These are phyloP conservation scores for Cyprinus carpio DNA, from an alignment of 2,113 vertebrate species.

Conservation along the genomic window DNA sequence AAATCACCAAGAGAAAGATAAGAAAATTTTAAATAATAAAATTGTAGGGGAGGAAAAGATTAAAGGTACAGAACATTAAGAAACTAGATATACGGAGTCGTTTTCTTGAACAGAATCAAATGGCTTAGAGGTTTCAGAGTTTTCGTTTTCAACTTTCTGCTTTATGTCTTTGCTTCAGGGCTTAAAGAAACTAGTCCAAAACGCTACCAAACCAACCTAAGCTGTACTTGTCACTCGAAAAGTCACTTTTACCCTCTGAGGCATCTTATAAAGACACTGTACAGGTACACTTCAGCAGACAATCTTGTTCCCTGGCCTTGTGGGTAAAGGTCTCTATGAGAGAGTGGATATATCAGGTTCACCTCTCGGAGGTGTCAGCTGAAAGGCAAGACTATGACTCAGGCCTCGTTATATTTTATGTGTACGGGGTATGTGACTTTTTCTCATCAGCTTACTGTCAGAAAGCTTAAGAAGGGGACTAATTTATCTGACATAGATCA, in stretches of 20 bases:
- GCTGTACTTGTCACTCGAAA: conserved; percentile 3
- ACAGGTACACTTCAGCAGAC: conserved; percentile 28
- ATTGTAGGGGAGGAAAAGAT: neutral
- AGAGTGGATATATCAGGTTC: conserved; percentile 30
- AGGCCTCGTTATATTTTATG: conserved; percentile 63
- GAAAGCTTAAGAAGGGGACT: conserved; percentile 64
- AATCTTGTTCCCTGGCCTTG: conserved; percentile 16
- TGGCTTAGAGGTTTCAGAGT: neutral
- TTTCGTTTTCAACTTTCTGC: neutral
- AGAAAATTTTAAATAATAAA: neutral
- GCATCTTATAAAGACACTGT: conserved; percentile 30
- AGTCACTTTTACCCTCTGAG: conserved; percentile 2
- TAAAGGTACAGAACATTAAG: neutral
- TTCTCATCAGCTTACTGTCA: conserved; percentile 62
- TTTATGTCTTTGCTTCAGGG: neutral
- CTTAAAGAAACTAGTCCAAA: neutral
- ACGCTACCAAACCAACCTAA: neutral
- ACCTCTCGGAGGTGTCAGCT: conserved; percentile 25
- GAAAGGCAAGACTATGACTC: conserved; percentile 51
- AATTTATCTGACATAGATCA: conserved; percentile 73
- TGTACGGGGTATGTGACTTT: conserved; percentile 57
- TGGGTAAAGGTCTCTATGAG: conserved; percentile 27
- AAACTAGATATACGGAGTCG: neutral
- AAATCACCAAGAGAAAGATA: conserved; percentile 22
- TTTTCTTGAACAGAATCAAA: neutral